These are phyloP conservation scores for Trachemys scripta DNA, from an alignment of 2,113 vertebrate genomes.

Conservation along the genomic window DNA sequence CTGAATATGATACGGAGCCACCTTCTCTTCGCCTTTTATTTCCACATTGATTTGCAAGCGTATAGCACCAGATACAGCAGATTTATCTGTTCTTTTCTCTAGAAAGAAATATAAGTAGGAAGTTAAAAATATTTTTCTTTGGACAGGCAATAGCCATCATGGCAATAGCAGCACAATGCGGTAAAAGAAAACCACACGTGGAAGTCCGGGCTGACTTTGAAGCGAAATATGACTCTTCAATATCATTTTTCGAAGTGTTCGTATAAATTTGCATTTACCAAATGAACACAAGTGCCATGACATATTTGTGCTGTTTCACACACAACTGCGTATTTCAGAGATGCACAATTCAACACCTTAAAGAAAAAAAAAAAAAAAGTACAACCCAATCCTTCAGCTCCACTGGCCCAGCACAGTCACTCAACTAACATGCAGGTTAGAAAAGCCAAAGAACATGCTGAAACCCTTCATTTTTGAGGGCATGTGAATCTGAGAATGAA, in stretches of 20 bases:
- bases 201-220: neutral
- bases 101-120: constrained; percentile 58
- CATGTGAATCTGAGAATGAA: neutral
- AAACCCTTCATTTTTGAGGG: neutral
- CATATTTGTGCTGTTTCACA: neutral
- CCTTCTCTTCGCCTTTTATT: constrained; percentile 98
- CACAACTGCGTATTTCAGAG: neutral
- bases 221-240: neutral
- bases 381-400: neutral
- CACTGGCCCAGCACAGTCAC: neutral
- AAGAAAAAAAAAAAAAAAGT: neutral
- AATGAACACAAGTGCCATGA: neutral
- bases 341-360: neutral
- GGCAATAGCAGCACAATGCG: neutral
- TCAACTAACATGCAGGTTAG: neutral
- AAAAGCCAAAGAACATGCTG: neutral
- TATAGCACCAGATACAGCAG: constrained; percentile 95
- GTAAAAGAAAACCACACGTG: neutral
- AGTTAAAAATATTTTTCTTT: neutral
- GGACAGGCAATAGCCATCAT: neutral
- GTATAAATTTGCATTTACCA: neutral
- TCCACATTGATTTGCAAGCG: constrained; percentile 96
- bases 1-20: constrained; percentile 95
- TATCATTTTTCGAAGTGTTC: neutral
- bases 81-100: constrained; percentile 99